Evolutionary conservation across 2,888 invertebrate species (phyloP), one percentile per base, ranked within the genome.

Genomic region (Baccha elongata): DNA sequence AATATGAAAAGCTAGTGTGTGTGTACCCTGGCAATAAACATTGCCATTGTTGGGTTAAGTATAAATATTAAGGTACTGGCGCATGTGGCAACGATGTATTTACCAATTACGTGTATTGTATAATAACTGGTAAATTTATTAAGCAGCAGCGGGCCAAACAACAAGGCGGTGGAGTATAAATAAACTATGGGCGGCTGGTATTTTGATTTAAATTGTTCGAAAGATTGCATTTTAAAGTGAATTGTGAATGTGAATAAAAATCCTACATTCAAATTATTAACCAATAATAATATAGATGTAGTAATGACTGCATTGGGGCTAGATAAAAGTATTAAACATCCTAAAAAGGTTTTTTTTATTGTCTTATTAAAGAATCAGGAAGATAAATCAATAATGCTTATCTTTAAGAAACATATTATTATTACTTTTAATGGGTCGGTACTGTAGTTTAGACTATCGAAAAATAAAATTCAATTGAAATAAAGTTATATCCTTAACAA

Each of bases 101-200:
- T 81, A 81, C 81, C 81, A 81, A 81, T 81, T 81, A 81, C 76
- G 81, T 81, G 81, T 44, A 75, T 81, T 76, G 76, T 76, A 72
- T 81, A 76, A 81, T 76, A 65, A 53, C 29, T 80, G 53, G 55
- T 44, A 80, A 75, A 69, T 68, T 80, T 74, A n/a, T n/a, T n/a
- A 55, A 68, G 42, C 73, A 40, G 46, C 40, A 23, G 13, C 37
- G 11, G 23, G 23, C 8, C n/a, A n/a, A 15, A 40, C 4, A 11
- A 10, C 35, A 26, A n/a, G 15, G 52, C 48, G 11, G 10, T 52
- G 67, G 58, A 67, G 72, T 62, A 32, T 68, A 53, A 62, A 62
- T 37, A 73, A 65, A 17, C 55, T 58, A 44, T 29, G 53, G 19
- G 19, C 44, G 37, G 44, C 60, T 71, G 35, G 71, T 71, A 29